A percentile compares a stretch with the other conserved stretches of the same genome.
These are phyloP conservation scores for Itoplectis maculator DNA, from an alignment of 2,888 invertebrate genomes.

Conservation along the genomic window DNA sequence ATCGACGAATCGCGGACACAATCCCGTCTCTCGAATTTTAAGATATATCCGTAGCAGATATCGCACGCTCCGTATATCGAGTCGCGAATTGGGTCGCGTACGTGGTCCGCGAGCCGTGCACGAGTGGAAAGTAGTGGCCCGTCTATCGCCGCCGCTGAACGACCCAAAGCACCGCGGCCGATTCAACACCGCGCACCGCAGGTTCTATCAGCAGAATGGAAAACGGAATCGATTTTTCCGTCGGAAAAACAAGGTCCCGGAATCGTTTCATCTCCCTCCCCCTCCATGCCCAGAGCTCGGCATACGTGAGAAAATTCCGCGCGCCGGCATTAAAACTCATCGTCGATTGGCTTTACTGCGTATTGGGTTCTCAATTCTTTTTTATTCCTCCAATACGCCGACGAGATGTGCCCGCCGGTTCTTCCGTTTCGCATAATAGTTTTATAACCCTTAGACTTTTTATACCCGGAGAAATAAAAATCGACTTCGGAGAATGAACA, in stretches of 20 bases:
- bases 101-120: conserved; percentile 46
- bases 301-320: conserved; percentile 57
- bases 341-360: not conserved
- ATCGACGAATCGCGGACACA: conserved; percentile 35
- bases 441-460: not conserved
- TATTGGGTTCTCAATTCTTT: not conserved
- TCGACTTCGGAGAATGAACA: too few relatives aligned
- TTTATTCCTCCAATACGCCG: not conserved
- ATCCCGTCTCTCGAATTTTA: conserved; percentile 55
- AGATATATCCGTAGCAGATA: conserved; percentile 38
- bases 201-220: conserved; percentile 36
- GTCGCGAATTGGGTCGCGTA: conserved; percentile 59
- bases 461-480: not conserved
- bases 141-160: conserved; percentile 4
- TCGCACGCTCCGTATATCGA: conserved; percentile 27
- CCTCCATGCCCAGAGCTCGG: not conserved
- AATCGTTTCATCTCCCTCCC: conserved; percentile 38
- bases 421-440: conserved; percentile 1
- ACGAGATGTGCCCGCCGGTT: not conserved
- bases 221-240: conserved; percentile 61
- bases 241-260: conserved; percentile 29
- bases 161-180: conserved; percentile 43
- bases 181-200: too few relatives aligned
- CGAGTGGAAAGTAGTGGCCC: conserved; percentile 32
- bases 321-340: conserved; percentile 32